Evolutionary conservation across 2,888 invertebrate genomes (phyloP), one percentile per base, ranked within the genome.

Genomic region (Plutella xylostella): DNA sequence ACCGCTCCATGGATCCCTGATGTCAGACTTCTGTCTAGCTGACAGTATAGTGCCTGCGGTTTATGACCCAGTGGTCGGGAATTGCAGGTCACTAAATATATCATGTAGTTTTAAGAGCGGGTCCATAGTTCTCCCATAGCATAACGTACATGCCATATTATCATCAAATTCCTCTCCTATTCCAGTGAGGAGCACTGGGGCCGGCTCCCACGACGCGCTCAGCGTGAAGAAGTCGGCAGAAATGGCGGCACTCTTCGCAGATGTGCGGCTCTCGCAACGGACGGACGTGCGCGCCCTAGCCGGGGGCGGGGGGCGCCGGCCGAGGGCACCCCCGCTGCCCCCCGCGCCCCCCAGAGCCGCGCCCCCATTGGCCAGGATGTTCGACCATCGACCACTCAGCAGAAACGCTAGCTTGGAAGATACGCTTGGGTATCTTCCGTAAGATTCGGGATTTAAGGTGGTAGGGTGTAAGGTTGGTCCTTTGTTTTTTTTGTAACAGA

Each of bases 181-280:
- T 55, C 3, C 66, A 83, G 83, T 83, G 4, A 72, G 83, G 30
- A 83, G 82, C 48, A 79, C 79, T 1, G 83, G 83, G 31, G 85
- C 87, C 0, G 82, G 82, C 15, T 85, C 87, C 0, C 85, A 86
- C 42, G 92, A 92, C 57, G 92, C 93, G 0, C 74, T 94, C 0
- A 92, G 93, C 44, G 92, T 94, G 21, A 94, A 94, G 71, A 94
- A 94, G 66, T 92, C 92, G 2, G 94, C 94, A 0, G 94, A 94
- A 69, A 94, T 94, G 58, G 94, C 94, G 0, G 94, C 94, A 0
- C 77, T 94, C 21, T 94, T 95, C 66, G 91, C 92, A 0, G 92
- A 92, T 61, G 88, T 90, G 37, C 88, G 90, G 30, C 79, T 90
- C 1, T 89, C 88, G 20, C 90, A 90, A 69, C 87, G 90, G 12